These are phyloP conservation scores for Coenonympha glycerion DNA, from an alignment of 2,888 invertebrate genomes.

Conservation along the genomic window DNA sequence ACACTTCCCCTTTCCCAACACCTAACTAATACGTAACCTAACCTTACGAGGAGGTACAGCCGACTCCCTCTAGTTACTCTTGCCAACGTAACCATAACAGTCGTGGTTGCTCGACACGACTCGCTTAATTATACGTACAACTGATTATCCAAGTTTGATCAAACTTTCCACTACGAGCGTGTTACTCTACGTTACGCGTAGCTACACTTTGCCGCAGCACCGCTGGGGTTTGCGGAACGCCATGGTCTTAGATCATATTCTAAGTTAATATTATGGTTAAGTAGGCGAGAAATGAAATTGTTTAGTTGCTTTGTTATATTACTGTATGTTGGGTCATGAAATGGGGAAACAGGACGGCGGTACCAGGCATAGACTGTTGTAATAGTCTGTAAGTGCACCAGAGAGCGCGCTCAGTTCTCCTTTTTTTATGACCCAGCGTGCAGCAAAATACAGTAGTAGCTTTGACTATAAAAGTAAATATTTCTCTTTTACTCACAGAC, in stretches of 20 bases:
- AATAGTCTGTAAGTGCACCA: no score
- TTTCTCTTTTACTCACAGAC: no score
- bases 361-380: no score
- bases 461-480: no score
- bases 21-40: no score
- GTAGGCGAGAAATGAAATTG: slow-evolving; percentile 3
- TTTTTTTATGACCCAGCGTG: no score
- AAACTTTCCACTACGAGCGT: slow-evolving; percentile 46
- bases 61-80: slow-evolving; percentile 8
- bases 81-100: slow-evolving; percentile 24
- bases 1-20: neutral
- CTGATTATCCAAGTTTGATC: slow-evolving; percentile 47
- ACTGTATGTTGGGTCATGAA: neutral
- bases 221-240: slow-evolving; percentile 32
- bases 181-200: neutral
- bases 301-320: neutral
- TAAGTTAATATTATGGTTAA: slow-evolving; percentile 5
- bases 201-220: slow-evolving; percentile 21
- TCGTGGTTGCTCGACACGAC: slow-evolving; percentile 36
- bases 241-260: slow-evolving; percentile 29
- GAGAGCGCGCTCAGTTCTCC: no score
- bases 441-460: no score
- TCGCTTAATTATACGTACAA: slow-evolving; percentile 47
- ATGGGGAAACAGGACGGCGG: no score
- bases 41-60: slow-evolving; percentile 3